phyloP scores from a whole-genome alignment of 1,140 invertebrate species.

The Atopsyche davidsoni region DNA sequence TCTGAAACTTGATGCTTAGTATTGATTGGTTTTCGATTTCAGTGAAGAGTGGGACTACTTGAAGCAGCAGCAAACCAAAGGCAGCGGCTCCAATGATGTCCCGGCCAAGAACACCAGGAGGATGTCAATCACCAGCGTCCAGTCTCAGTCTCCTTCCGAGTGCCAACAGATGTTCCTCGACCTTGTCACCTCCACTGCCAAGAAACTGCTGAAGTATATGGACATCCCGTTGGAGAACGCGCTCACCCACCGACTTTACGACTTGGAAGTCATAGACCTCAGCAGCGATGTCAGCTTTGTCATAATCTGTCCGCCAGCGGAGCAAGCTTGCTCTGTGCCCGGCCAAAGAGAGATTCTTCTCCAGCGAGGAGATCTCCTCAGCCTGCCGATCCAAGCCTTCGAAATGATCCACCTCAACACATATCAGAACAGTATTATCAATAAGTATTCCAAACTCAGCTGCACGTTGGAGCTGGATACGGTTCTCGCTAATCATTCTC shows the following conservation, averaged over 20 bases:
- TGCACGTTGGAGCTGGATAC: constrained; percentile 90
- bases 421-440: constrained; percentile 83
- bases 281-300: constrained; percentile 83
- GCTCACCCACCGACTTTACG: constrained; percentile 73
- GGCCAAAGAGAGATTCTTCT: constrained; percentile 77
- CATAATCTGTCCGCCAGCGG: constrained; percentile 81
- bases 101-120: constrained; percentile 47
- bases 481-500: constrained; percentile 83
- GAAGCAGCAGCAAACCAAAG: constrained; percentile 49
- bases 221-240: constrained; percentile 65
- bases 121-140: constrained; percentile 43
- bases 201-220: constrained; percentile 72
- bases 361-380: constrained; percentile 72
- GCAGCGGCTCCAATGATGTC: constrained; percentile 33
- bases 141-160: constrained; percentile 55
- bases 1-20: constrained; percentile 13
- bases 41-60: constrained; percentile 89
- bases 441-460: constrained; percentile 83
- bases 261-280: constrained; percentile 86
- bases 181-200: constrained; percentile 61
- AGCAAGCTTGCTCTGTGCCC: constrained; percentile 84
- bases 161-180: constrained; percentile 74
- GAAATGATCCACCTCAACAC: constrained; percentile 91
- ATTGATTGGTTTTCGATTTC: constrained; percentile 34
- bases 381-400: constrained; percentile 76